Conservation (phyloP, 2,113 vertebrate genomes). For the Rhadina sibilatrix region DNA sequence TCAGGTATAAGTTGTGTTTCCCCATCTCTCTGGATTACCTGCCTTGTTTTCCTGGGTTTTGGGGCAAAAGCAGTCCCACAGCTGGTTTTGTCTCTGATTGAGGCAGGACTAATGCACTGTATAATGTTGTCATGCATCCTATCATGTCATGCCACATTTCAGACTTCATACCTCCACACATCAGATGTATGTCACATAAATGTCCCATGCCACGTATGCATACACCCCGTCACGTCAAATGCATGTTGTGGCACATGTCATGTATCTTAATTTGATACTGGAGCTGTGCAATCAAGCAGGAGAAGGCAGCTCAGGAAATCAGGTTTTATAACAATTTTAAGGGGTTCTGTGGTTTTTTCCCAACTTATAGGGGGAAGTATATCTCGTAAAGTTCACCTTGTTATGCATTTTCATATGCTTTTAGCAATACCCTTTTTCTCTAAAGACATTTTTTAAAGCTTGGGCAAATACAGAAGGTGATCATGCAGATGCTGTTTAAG, state of each 20-base stretch:
- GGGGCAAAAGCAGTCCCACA: not conserved
- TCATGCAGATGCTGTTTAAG: not conserved
- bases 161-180: fast-evolving
- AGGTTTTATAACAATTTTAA: fast-evolving
- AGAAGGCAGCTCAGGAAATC: not conserved
- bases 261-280: not conserved
- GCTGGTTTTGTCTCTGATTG: not conserved
- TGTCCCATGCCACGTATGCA: fast-evolving
- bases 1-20: not conserved
- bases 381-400: not conserved
- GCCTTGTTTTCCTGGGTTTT: not conserved
- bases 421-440: not conserved
- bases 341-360: not conserved
- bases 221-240: fast-evolving
- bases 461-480: not conserved
- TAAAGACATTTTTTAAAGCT: not conserved
- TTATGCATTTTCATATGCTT: not conserved
- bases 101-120: not conserved
- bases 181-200: not conserved
- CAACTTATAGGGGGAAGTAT: fast-evolving
- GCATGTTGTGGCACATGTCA: fast-evolving
- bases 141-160: fast-evolving
- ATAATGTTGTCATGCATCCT: fast-evolving
- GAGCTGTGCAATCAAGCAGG: not conserved
- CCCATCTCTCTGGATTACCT: not conserved